Conservation (phyloP, 2,888 invertebrate species). For the Gymnosoma rotundatum region DNA sequence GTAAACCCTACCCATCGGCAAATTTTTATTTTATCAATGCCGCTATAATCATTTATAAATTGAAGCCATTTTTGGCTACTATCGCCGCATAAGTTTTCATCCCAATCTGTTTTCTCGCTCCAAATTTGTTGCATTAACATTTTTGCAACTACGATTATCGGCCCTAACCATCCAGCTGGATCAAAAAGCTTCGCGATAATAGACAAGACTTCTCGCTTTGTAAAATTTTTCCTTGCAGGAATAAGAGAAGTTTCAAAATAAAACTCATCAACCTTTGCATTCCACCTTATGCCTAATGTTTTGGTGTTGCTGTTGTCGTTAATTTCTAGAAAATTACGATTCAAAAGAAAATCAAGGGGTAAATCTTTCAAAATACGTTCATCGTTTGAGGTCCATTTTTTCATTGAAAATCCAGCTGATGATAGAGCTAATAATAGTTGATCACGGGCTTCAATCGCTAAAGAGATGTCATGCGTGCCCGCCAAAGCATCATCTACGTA, state of each 20-base stretch:
- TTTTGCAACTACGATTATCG: conserved; percentile 16
- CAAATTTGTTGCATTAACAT: conserved; percentile 32
- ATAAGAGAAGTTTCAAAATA: background rate
- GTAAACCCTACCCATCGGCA: background rate
- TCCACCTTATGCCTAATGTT: conserved; percentile 16
- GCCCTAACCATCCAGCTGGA: conserved; percentile 29
- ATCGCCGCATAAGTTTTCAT: background rate
- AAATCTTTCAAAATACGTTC: background rate
- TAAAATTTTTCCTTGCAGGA: background rate
- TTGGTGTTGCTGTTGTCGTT: conserved; percentile 7
- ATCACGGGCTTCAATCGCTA: conserved; percentile 1
- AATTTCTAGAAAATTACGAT: background rate
- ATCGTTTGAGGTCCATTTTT: conserved; percentile 1
- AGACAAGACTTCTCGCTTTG: conserved; percentile 11
- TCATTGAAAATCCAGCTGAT: conserved; percentile 1
- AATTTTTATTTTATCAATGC: conserved; percentile 5
- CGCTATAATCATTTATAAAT: conserved; percentile 13
- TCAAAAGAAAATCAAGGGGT: background rate
- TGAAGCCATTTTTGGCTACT: conserved; percentile 13
- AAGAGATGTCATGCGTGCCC: conserved; percentile 22
- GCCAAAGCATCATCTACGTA: conserved; percentile 36
- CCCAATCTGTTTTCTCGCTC: conserved; percentile 25
- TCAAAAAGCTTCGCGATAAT: conserved; percentile 26
- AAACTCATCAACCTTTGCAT: background rate
- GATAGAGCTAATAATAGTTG: background rate